A percentile compares a stretch with the other conserved stretches of the same genome.
These are phyloP conservation scores for Leptinotarsa peninsularis DNA, from an alignment of 2,888 invertebrate species.

Conservation along the genomic window DNA sequence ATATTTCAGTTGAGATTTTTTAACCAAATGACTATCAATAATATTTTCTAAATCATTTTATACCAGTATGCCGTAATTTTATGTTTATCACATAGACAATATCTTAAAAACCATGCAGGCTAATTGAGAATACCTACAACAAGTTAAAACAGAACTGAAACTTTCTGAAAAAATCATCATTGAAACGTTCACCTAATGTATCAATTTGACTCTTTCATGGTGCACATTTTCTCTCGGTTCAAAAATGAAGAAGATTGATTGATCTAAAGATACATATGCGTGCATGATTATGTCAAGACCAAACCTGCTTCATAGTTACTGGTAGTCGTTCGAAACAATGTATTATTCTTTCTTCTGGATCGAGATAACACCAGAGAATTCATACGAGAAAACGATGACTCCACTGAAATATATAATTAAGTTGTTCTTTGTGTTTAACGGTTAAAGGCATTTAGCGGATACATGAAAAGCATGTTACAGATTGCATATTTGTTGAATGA, in stretches of 20 bases:
- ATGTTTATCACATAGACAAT: no score
- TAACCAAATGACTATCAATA: no score
- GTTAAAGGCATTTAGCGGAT: background rate
- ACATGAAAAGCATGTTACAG: background rate
- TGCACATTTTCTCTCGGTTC: no score
- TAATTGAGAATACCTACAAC: no score
- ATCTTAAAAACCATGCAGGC: no score
- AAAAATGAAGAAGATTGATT: background rate
- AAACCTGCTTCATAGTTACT: background rate
- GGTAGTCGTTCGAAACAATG: conserved; percentile 1
- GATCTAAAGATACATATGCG: background rate
- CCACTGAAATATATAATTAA: background rate
- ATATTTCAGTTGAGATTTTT: no score
- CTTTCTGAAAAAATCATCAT: no score
- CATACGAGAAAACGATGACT: background rate
- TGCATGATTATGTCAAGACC: background rate
- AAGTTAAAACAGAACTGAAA: no score
- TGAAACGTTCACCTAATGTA: no score
- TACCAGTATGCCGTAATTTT: no score
- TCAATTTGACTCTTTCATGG: no score
- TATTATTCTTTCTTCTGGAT: background rate
- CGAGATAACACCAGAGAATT: background rate
- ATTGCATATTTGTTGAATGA: background rate
- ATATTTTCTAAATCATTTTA: no score
- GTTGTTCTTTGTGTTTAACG: conserved; percentile 1